Base-by-base conservation (phyloP, 1,140 invertebrate species). In the Plodia interpunctella region DNA sequence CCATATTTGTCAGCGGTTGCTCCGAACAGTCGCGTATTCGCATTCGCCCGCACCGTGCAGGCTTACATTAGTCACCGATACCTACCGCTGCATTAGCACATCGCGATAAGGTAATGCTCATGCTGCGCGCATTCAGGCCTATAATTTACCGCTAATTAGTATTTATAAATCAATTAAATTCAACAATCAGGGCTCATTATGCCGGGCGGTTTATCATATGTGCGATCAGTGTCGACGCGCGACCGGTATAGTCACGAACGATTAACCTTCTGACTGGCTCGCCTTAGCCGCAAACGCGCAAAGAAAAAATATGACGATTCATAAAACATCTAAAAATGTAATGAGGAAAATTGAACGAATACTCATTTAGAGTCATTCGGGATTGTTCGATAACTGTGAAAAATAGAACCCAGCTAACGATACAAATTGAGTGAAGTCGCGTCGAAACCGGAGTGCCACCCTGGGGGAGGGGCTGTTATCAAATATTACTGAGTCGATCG, bases 401-500 rank as follows among this genome's bases (percentile, higher is more conserved):
- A 78, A 80, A 80, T 78, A 60, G 72, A 75, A 65, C 59, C 60
- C 5, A 49, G 60, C 65, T 79, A 79, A 80, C 78, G 62, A 69
- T 53, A 69, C 70, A 83, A 85, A 85, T 85, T 82, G 74, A 85
- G 83, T 86, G 79, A 75, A 76, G 61, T 62, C 53, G 10, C 30
- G 30, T 32, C 3, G 30, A 19, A 54, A 50, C 58, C 50, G 13
- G 30, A 32, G 35, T 25, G 20, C 30, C 49, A 30, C 52, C 57
- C 53, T 49, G 18, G 49, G 49, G 20, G 49, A 11, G 18, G 51
- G 18, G 51, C 20, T 44, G 38, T 17, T 17, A 44, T 17, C 38
- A 44, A 44, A 44, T 32, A 32, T 32, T 32, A 32, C 38, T 10
- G 15, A n/a, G 38, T 44, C 38, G 13, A 44, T 44, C 15, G 13